Percentiles rank a stretch among this genome's conserved stretches.
phyloP scores from a whole-genome alignment of 1,140 invertebrate species.

The Scylla paramamosain region DNA sequence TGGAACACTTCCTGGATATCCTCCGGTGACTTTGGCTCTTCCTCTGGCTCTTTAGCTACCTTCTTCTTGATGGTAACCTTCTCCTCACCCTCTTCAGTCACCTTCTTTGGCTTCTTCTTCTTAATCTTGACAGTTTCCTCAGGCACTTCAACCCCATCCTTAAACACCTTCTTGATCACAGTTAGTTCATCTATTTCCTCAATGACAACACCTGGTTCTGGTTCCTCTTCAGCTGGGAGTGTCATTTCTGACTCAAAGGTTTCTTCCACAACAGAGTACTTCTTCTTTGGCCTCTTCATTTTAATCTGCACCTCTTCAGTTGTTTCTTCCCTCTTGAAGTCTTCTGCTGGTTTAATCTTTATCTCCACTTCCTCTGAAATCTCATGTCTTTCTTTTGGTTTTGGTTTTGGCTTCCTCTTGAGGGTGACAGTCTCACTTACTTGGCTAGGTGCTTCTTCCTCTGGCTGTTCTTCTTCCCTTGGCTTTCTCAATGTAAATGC shows the following conservation, averaged over 20 bases:
- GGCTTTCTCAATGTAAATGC: slow-evolving; percentile 60
- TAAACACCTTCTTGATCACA: slow-evolving; percentile 79
- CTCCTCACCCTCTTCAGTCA: slow-evolving; percentile 78
- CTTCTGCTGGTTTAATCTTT: slow-evolving; percentile 79
- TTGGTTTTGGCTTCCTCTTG: slow-evolving; percentile 64
- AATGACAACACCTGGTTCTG: slow-evolving; percentile 78
- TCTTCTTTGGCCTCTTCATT: slow-evolving; percentile 77
- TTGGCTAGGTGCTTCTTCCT: slow-evolving; percentile 44
- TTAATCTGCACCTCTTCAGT: slow-evolving; percentile 78
- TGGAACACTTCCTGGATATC: slow-evolving; percentile 71
- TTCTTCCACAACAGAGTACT: slow-evolving; percentile 74
- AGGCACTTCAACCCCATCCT: slow-evolving; percentile 74
- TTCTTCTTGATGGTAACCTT: slow-evolving; percentile 78
- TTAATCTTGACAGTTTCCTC: slow-evolving; percentile 76
- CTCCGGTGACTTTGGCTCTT: slow-evolving; percentile 72
- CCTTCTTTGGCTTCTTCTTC: slow-evolving; percentile 81
- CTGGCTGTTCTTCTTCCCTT: slow-evolving; percentile 58
- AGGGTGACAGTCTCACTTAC: slow-evolving; percentile 58
- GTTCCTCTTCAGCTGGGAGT: slow-evolving; percentile 79
- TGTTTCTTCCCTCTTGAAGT: slow-evolving; percentile 78
- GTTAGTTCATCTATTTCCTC: slow-evolving; percentile 80
- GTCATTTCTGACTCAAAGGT: slow-evolving; percentile 72
- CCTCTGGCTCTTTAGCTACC: slow-evolving; percentile 76
- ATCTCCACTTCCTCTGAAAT: slow-evolving; percentile 73
- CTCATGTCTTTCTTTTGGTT: slow-evolving; percentile 65